These are phyloP conservation scores for Stenotaenia linearis DNA, from an alignment of 2,888 invertebrate genomes.

Conservation along the genomic window DNA sequence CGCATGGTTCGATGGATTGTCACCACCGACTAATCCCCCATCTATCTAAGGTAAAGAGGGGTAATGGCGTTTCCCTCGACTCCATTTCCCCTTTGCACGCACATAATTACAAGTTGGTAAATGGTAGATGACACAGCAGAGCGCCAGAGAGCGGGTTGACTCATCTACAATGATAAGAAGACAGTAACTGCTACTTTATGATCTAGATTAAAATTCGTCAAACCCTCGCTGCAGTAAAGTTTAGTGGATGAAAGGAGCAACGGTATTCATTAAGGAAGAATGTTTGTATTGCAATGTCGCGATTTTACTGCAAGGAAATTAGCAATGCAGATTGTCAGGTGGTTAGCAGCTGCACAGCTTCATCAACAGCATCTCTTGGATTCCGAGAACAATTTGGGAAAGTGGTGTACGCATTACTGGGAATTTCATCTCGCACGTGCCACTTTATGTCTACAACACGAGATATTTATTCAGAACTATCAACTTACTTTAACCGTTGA, in stretches of 20 bases:
- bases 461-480: not conserved
- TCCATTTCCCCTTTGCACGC: not conserved
- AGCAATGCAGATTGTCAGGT: conserved; percentile 17
- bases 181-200: conserved; percentile 10
- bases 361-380: not conserved
- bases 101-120: not conserved
- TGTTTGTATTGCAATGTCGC: not conserved
- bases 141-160: not conserved
- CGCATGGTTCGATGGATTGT: not conserved
- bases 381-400: not conserved
- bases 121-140: not conserved
- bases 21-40: conserved; percentile 12
- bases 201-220: not conserved
- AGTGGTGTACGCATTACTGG: not conserved
- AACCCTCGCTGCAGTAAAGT: not conserved
- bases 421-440: not conserved
- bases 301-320: not conserved
- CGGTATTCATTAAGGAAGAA: not conserved
- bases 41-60: not conserved
- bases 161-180: not conserved
- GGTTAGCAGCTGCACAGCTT: not conserved
- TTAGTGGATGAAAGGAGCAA: not conserved
- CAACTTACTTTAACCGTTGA: not conserved
- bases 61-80: not conserved
- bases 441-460: not conserved